Conservation (phyloP, 2,113 vertebrate species). For the Ifrita kowaldi region DNA sequence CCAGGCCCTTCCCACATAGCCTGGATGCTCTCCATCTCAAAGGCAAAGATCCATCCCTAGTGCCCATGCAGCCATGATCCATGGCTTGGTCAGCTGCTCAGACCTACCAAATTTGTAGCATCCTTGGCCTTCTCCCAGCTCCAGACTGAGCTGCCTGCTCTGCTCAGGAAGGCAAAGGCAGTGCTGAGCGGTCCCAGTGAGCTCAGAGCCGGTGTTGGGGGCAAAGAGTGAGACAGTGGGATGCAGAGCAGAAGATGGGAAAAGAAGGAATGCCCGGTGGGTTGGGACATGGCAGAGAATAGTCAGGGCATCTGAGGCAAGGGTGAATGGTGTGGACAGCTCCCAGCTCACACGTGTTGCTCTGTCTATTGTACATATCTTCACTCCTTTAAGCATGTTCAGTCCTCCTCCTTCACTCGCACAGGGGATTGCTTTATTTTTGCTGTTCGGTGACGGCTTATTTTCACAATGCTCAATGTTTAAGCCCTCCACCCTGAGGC, state of each 20-base stretch:
- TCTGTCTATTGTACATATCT: rapidly evolving
- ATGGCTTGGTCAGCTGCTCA: neutral
- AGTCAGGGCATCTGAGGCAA: neutral
- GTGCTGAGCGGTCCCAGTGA: rapidly evolving
- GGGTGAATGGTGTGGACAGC: rapidly evolving
- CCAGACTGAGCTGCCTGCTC: neutral
- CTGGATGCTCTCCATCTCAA: neutral
- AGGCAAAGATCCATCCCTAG: neutral
- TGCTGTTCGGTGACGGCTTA: neutral
- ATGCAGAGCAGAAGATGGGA: neutral
- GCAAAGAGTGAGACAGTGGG: neutral
- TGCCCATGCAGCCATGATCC: rapidly evolving
- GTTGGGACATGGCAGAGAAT: neutral
- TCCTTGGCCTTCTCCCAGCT: neutral
- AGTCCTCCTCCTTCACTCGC: neutral
- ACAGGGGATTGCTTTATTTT: neutral
- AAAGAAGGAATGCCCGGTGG: neutral
- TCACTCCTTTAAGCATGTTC: neutral
- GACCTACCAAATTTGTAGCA: neutral
- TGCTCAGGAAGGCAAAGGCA: neutral
- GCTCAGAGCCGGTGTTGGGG: neutral
- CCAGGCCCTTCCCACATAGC: neutral
- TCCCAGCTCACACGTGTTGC: neutral
- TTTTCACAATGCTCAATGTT: neutral
- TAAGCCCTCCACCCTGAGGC: neutral